Evolutionary conservation across 2,113 vertebrate species (phyloP), one percentile per base, ranked within the genome.

Genomic region (Pristiophorus japonicus): DNA sequence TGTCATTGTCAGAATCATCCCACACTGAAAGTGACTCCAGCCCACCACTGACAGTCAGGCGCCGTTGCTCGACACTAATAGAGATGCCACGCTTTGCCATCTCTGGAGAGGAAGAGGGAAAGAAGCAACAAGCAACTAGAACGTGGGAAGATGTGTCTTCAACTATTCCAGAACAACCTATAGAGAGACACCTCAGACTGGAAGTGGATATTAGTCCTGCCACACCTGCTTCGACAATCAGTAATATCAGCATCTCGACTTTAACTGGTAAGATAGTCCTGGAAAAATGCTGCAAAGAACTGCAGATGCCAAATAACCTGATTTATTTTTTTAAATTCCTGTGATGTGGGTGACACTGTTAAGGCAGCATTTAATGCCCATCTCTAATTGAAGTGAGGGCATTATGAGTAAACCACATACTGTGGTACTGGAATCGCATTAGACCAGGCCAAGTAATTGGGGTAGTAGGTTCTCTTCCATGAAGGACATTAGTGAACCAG

Each of bases 21-120:
- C 99, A 99, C 97, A 99, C 99, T 0, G 99, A 99, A 97, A 99
- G 99, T 0, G 99, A 99, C 97, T 99, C 99, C 88, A 99, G 99
- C 96, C 99, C 99, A 0, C 99, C 99, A 0, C 97, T 99, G 96
- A 99, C 99, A 0, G 98, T 99, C 24, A 98, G 99, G 0, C 97
- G 98, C 0, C 98, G 98, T 97, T 98, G 98, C 97, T 99, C 99
- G 0, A 98, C 98, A 62, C 98, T 99, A 47, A 98, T 99, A 0
- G 99, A 99, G 96, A 98, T 98, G 97, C 98, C 98, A 0, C 98
- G 98, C 38, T 99, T 99, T 63, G 98, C 99, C 95, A 98, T 99
- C 96, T 98, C 98, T 0, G 67, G 98, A 0, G 99, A 99, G 96
- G 99, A 99, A 1, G 98, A 98, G 62, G 97, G 97, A 3, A 38